phyloP scores from a whole-genome alignment of 2,888 invertebrate species.

The Phyllotreta striolata region DNA sequence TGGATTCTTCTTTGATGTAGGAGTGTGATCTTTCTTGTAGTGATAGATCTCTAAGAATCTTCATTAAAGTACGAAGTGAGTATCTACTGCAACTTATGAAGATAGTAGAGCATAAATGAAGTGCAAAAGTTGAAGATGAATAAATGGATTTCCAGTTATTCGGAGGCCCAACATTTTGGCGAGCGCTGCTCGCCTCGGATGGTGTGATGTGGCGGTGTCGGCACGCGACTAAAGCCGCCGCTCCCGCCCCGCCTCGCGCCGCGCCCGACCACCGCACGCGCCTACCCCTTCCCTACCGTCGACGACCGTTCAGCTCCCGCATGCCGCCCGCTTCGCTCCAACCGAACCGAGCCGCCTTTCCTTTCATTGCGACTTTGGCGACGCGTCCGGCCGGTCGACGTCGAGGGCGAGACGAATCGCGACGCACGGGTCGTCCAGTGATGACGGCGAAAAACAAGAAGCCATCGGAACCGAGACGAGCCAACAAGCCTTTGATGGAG shows the following conservation, averaged over 20 bases:
- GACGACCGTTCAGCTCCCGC: conserved; percentile 31
- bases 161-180: conserved; percentile 51
- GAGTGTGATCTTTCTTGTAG: no score
- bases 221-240: conserved; percentile 62
- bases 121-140: conserved; percentile 8
- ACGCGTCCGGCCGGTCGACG: conserved; percentile 38
- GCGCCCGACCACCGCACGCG: conserved; percentile 57
- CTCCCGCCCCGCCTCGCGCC: conserved; percentile 51
- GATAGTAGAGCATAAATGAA: not conserved
- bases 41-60: no score
- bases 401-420: conserved; percentile 27
- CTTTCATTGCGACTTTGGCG: conserved; percentile 46
- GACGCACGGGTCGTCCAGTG: conserved; percentile 37
- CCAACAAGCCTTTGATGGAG: conserved; percentile 82
- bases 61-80: not conserved
- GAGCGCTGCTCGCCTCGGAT: conserved; percentile 52
- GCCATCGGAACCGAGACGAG: conserved; percentile 64
- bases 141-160: conserved; percentile 10
- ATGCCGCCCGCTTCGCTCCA: conserved; percentile 11
- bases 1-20: no score
- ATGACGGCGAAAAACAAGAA: conserved; percentile 59
- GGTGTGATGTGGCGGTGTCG: conserved; percentile 63
- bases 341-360: conserved; percentile 1
- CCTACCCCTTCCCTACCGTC: conserved; percentile 50
- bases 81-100: not conserved